Conservation (phyloP, 2,888 invertebrate genomes). For the Teleiodes luculella region DNA sequence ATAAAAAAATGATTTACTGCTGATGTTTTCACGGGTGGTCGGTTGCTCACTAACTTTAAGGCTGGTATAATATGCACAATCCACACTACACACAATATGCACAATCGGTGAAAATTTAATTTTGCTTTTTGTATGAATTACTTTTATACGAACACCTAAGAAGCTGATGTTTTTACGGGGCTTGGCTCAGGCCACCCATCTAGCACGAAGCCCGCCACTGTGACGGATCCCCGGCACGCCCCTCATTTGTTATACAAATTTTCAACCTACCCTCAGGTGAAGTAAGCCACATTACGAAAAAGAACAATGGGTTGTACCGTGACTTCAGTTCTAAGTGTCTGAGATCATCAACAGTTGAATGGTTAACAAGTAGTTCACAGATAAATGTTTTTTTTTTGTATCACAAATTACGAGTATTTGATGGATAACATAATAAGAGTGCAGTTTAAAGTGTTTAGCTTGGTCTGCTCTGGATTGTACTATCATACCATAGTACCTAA, state of each 20-base stretch:
- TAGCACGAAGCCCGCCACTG: conserved; percentile 68
- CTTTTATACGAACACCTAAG: not conserved
- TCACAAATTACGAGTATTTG: no score
- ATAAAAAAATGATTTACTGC: no score
- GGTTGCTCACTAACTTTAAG: no score
- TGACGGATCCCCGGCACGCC: conserved; percentile 74
- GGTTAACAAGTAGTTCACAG: not conserved
- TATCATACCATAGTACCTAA: no score
- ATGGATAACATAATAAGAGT: no score
- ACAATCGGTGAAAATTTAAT: not conserved
- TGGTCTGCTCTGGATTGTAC: no score
- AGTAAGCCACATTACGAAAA: conserved; percentile 41
- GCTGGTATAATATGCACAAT: no score
- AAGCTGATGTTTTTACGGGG: not conserved
- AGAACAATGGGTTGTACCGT: conserved; percentile 45
- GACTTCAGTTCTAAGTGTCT: not conserved
- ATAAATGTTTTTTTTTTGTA: no score
- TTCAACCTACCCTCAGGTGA: conserved; percentile 72
- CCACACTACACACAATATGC: no score
- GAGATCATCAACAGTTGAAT: not conserved
- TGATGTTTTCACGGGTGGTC: no score
- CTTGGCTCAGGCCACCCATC: conserved; percentile 63
- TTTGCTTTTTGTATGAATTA: not conserved
- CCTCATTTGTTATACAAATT: conserved; percentile 79
- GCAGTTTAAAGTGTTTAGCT: no score